phyloP scores from a whole-genome alignment of 2,797 vertebrate species.

The Micropoecilia bifurca region DNA sequence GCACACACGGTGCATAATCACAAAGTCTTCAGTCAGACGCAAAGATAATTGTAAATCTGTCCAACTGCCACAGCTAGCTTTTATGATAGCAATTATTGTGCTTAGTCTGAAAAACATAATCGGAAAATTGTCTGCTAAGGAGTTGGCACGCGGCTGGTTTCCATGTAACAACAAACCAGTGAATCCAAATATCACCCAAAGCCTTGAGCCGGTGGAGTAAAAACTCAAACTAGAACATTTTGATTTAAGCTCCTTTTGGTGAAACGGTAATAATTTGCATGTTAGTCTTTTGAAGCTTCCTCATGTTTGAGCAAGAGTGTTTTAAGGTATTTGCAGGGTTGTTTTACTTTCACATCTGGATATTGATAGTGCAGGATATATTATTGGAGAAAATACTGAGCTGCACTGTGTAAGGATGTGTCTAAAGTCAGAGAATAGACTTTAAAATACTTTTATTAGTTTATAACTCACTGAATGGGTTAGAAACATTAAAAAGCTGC shows the following conservation, averaged over 20 bases:
- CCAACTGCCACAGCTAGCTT: conserved; percentile 39
- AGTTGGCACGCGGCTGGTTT: conserved; percentile 5
- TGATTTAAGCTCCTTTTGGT: not conserved
- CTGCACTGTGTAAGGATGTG: not conserved
- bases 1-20: conserved; percentile 61
- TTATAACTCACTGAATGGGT: too few species aligned
- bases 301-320: not conserved
- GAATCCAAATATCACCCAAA: not conserved
- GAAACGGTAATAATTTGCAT: not conserved
- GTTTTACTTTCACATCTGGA: not conserved
- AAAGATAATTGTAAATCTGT: conserved; percentile 62
- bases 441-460: too few species aligned
- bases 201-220: not conserved
- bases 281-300: not conserved
- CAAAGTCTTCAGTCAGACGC: conserved; percentile 68
- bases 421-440: too few species aligned
- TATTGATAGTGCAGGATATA: not conserved
- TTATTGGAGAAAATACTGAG: not conserved
- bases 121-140: conserved; percentile 13
- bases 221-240: not conserved
- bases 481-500: too few species aligned
- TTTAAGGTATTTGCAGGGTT: conserved; percentile 11
- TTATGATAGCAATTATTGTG: conserved; percentile 42
- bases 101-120: conserved; percentile 32
- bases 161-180: conserved; percentile 9